Percentiles rank a stretch among this genome's conserved stretches.
These are phyloP conservation scores for Panthera leo DNA, from an alignment of 2,113 vertebrate species.

Conservation along the genomic window DNA sequence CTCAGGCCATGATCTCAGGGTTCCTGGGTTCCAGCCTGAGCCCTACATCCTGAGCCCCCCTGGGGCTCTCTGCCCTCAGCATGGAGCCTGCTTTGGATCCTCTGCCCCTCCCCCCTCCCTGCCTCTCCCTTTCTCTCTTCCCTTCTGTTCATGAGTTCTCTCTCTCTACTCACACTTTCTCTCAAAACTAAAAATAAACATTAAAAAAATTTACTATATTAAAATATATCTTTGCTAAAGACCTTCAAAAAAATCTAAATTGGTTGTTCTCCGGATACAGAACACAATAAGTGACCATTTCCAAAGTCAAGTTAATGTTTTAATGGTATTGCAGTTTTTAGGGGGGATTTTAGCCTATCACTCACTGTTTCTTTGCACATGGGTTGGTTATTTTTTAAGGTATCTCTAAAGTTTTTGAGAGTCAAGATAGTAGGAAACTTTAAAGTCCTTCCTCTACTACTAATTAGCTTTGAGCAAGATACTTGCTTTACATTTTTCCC, in stretches of 20 bases:
- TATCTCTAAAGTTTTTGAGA: slow-evolving; percentile 11
- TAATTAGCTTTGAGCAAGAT: background rate
- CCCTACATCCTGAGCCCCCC: too few relatives aligned
- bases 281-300: slow-evolving; percentile 3
- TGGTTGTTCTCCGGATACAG: background rate
- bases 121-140: too few relatives aligned
- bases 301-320: slow-evolving; percentile 9
- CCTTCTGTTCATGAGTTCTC: too few relatives aligned
- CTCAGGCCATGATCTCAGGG: too few relatives aligned
- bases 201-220: background rate
- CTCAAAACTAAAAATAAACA: too few relatives aligned
- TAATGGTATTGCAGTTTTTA: slow-evolving; percentile 18
- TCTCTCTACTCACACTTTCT: too few relatives aligned
- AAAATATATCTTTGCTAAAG: slow-evolving; percentile 24
- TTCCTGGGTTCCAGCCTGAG: too few relatives aligned
- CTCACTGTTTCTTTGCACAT: background rate
- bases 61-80: too few relatives aligned
- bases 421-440: background rate
- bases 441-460: background rate
- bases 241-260: background rate
- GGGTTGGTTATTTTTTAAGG: background rate
- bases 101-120: too few relatives aligned
- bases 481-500: background rate
- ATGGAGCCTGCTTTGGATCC: too few relatives aligned
- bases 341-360: background rate